Percentiles rank a stretch among this genome's conserved stretches.
Evolutionary conservation across 1,140 invertebrate genomes (phyloP).

Genomic region (Aphelinus atriplicis): DNA sequence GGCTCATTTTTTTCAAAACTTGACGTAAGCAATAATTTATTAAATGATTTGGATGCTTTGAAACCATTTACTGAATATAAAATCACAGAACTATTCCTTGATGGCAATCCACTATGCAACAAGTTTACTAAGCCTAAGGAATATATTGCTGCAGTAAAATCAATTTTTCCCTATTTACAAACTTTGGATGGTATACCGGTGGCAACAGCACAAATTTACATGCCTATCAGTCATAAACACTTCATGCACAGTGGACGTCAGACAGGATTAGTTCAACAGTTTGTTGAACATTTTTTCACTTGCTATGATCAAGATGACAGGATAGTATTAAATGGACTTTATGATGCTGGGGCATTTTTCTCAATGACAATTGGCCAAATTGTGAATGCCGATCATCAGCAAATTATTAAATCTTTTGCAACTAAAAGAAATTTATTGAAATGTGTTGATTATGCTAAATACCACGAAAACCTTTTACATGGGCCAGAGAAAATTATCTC

Average conservation of each 20-base stretch:
- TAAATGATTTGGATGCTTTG: slow-evolving; percentile 53
- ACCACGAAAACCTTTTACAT: slow-evolving; percentile 57
- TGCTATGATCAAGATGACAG: slow-evolving; percentile 62
- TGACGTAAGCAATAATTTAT: slow-evolving; percentile 57
- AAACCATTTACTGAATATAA: slow-evolving; percentile 59
- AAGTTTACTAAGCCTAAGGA: slow-evolving; percentile 52
- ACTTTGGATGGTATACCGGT: slow-evolving; percentile 59
- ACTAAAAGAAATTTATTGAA: slow-evolving; percentile 61
- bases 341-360: slow-evolving; percentile 60
- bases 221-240: slow-evolving; percentile 49
- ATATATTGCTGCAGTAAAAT: slow-evolving; percentile 55
- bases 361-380: slow-evolving; percentile 59
- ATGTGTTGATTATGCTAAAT: slow-evolving; percentile 63
- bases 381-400: slow-evolving; percentile 52
- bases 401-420: slow-evolving; percentile 55
- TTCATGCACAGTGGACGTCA: slow-evolving; percentile 52
- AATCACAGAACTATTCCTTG: slow-evolving; percentile 60
- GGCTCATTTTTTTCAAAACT: slow-evolving; percentile 51
- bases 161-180: slow-evolving; percentile 57
- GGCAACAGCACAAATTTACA: slow-evolving; percentile 52
- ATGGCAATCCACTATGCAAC: slow-evolving; percentile 61
- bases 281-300: slow-evolving; percentile 60
- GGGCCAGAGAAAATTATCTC: slow-evolving; percentile 61
- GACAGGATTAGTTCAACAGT: slow-evolving; percentile 58
- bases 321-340: slow-evolving; percentile 59